These are phyloP conservation scores for Tuta absoluta DNA, from an alignment of 2,888 invertebrate genomes.

Conservation along the genomic window DNA sequence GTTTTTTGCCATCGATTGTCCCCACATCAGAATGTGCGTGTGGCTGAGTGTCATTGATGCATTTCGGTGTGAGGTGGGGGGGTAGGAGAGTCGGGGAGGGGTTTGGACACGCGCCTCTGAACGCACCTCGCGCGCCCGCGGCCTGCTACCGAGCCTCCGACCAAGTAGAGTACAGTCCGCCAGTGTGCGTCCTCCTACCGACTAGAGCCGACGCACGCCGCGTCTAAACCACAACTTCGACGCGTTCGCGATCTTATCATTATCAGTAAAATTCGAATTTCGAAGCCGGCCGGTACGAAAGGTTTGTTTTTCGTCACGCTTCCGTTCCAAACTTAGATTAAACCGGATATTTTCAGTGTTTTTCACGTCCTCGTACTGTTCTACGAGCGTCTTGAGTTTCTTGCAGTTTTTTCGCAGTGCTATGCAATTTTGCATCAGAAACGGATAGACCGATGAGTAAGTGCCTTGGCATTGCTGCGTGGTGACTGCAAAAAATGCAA, in stretches of 20 bases:
- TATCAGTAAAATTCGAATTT: slow-evolving; percentile 42
- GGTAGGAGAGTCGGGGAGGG: slow-evolving; percentile 51
- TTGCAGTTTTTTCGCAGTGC: slow-evolving; percentile 54
- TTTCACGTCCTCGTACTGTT: slow-evolving; percentile 46
- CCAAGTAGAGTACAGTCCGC: neutral
- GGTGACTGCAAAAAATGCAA: slow-evolving; percentile 75
- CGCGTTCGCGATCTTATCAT: slow-evolving; percentile 66
- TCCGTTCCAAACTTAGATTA: slow-evolving; percentile 44
- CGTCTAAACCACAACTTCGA: slow-evolving; percentile 65
- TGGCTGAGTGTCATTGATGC: slow-evolving; percentile 79
- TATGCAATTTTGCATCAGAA: slow-evolving; percentile 71
- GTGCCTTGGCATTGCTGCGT: slow-evolving; percentile 76
- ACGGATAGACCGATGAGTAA: slow-evolving; percentile 77
- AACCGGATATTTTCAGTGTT: slow-evolving; percentile 26
- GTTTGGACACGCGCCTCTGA: slow-evolving; percentile 38
- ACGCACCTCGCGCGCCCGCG: slow-evolving; percentile 46
- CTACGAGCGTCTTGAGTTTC: slow-evolving; percentile 55
- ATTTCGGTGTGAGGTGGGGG: slow-evolving; percentile 74
- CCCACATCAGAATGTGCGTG: slow-evolving; percentile 71
- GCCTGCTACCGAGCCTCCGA: slow-evolving; percentile 17
- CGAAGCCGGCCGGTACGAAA: slow-evolving; percentile 34
- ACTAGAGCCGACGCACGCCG: slow-evolving; percentile 60
- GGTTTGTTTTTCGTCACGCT: slow-evolving; percentile 65
- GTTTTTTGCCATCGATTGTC: slow-evolving; percentile 60
- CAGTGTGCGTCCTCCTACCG: slow-evolving; percentile 18